phyloP scores from a whole-genome alignment of 1,140 invertebrate genomes.

The Drosophila auraria region DNA sequence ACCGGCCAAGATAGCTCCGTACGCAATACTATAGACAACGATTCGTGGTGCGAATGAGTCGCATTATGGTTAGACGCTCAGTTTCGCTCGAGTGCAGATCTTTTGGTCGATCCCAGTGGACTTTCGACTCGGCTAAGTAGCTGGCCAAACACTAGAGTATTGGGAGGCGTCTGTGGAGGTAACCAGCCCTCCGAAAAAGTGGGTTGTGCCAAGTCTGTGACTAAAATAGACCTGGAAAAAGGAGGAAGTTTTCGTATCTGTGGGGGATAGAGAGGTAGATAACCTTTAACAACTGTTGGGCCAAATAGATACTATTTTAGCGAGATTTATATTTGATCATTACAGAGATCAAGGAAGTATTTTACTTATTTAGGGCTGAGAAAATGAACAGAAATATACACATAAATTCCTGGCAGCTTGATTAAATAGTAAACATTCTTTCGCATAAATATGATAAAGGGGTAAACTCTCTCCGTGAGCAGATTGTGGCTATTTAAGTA shows the following conservation, averaged over 20 bases:
- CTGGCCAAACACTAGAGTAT: conserved; percentile 38
- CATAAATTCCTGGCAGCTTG: too few relatives aligned
- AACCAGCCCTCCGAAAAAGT: conserved; percentile 6
- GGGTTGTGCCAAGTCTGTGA: conserved; percentile 18
- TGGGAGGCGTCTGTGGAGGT: conserved; percentile 20
- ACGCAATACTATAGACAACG: neutral
- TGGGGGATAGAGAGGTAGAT: neutral
- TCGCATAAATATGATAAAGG: neutral
- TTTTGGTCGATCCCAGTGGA: conserved; percentile 31
- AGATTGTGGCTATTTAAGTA: conserved; percentile 13
- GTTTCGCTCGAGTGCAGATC: conserved; percentile 46
- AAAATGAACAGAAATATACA: too few relatives aligned
- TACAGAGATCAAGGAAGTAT: too few relatives aligned
- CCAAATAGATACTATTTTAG: neutral
- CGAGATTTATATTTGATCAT: too few relatives aligned
- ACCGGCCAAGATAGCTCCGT: neutral
- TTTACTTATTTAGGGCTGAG: too few relatives aligned
- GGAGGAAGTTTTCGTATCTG: conserved; percentile 7
- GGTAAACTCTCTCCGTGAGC: neutral
- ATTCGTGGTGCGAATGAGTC: conserved; percentile 46
- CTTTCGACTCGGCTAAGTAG: conserved; percentile 47
- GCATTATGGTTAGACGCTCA: conserved; percentile 33
- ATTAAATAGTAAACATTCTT: neutral
- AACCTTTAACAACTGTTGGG: neutral
- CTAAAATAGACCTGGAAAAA: conserved; percentile 20